Conservation (phyloP, 2,113 vertebrate species). For the Grammomys surdaster region DNA sequence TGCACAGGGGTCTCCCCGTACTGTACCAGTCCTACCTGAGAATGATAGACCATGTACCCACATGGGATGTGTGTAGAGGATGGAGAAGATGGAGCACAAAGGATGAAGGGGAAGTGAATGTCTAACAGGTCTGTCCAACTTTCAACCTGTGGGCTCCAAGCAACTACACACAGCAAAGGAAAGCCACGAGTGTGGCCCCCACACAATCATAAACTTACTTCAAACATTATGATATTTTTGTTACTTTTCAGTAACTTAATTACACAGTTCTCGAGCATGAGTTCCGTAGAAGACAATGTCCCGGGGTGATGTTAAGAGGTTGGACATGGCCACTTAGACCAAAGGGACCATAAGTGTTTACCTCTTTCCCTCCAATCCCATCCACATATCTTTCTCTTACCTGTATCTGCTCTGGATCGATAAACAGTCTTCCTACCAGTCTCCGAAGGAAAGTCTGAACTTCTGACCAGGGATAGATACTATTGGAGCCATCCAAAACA, state of each 20-base stretch:
- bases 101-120: not conserved
- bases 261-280: not conserved
- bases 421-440: slow-evolving; percentile 96
- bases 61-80: not conserved
- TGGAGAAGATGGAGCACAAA: not conserved
- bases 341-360: not conserved
- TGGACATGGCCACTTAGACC: not conserved
- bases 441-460: slow-evolving; percentile 98
- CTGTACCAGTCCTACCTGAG: slow-evolving; percentile 95
- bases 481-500: slow-evolving; percentile 97
- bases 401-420: slow-evolving; percentile 97
- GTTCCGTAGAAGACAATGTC: not conserved
- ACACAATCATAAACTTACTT: not conserved
- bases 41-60: not conserved
- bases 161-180: too few species aligned
- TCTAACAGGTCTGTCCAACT: not conserved
- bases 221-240: not conserved
- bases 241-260: not conserved
- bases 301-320: not conserved
- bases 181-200: not conserved
- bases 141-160: not conserved
- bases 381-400: slow-evolving; percentile 79
- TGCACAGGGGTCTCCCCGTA: slow-evolving; percentile 94
- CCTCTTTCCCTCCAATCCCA: not conserved
- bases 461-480: slow-evolving; percentile 98